These are phyloP conservation scores for Nyctibius bracteatus DNA, from an alignment of 2,113 vertebrate species.

Conservation along the genomic window DNA sequence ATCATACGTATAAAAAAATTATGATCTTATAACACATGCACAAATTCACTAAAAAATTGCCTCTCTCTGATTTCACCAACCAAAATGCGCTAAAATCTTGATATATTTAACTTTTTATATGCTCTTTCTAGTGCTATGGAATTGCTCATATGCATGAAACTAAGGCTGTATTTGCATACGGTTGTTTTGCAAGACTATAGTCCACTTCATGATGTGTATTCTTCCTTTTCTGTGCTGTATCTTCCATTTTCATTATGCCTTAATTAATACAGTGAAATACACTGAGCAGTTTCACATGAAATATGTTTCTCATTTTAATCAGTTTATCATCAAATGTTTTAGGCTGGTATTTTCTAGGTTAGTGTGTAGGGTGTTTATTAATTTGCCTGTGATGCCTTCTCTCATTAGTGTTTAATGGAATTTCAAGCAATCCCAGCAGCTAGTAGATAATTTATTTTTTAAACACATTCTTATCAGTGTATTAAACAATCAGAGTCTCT, in stretches of 20 bases:
- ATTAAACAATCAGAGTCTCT: constrained; percentile 37
- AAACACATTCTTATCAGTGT: constrained; percentile 45
- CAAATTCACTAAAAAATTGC: not conserved
- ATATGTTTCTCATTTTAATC: constrained; percentile 62
- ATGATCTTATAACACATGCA: not conserved
- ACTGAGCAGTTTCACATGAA: constrained; percentile 36
- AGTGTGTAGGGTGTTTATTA: constrained; percentile 59
- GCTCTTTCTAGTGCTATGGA: not conserved
- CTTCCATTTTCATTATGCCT: constrained; percentile 47
- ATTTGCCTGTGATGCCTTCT: constrained; percentile 57
- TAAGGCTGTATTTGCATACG: not conserved
- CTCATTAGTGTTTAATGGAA: constrained; percentile 66
- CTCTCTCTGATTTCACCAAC: not conserved
- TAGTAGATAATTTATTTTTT: constrained; percentile 51
- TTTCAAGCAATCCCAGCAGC: constrained; percentile 49
- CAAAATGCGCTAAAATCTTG: not conserved
- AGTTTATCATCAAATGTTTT: constrained; percentile 64
- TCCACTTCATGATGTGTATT: not conserved
- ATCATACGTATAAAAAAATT: not conserved
- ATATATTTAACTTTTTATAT: not conserved
- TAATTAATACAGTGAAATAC: constrained; percentile 50
- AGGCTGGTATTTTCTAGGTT: constrained; percentile 51
- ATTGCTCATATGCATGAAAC: not conserved
- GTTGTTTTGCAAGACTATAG: not conserved
- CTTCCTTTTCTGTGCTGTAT: not conserved